Conservation (phyloP, 2,888 invertebrate species). For the Papilio gigon region DNA sequence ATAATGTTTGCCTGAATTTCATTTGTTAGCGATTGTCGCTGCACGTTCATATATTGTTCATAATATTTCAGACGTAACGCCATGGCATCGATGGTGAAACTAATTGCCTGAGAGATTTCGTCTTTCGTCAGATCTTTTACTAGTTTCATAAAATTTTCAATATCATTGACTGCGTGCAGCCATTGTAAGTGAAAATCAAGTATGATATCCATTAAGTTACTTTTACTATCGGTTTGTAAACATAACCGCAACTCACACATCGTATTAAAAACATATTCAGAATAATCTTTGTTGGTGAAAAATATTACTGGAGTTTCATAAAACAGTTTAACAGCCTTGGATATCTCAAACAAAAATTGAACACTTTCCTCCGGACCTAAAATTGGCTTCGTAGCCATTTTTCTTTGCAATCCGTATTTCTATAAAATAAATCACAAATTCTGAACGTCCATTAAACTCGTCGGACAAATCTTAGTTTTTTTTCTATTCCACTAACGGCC, state of each 20-base stretch:
- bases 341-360: slow-evolving; percentile 66
- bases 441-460: not conserved
- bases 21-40: slow-evolving; percentile 55
- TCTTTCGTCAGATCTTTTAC: slow-evolving; percentile 56
- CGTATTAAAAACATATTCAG: slow-evolving; percentile 64
- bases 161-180: slow-evolving; percentile 66
- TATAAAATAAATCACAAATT: not conserved
- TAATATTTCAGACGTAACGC: slow-evolving; percentile 64
- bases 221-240: slow-evolving; percentile 53
- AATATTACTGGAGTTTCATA: slow-evolving; percentile 72
- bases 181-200: slow-evolving; percentile 73
- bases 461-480: slow-evolving; percentile 1
- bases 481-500: not conserved
- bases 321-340: slow-evolving; percentile 68
- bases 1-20: slow-evolving; percentile 56
- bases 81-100: slow-evolving; percentile 67
- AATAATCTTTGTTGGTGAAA: slow-evolving; percentile 67
- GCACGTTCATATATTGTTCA: slow-evolving; percentile 62
- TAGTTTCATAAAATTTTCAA: slow-evolving; percentile 61
- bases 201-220: slow-evolving; percentile 59
- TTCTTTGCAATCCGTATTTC: not conserved
- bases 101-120: slow-evolving; percentile 62
- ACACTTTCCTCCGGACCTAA: slow-evolving; percentile 47
- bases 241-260: slow-evolving; percentile 62
- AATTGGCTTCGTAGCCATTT: slow-evolving; percentile 39